Percentiles rank a stretch among this genome's conserved stretches.
phyloP scores from a whole-genome alignment of 1,140 invertebrate species.

The Marisa cornuarietis region DNA sequence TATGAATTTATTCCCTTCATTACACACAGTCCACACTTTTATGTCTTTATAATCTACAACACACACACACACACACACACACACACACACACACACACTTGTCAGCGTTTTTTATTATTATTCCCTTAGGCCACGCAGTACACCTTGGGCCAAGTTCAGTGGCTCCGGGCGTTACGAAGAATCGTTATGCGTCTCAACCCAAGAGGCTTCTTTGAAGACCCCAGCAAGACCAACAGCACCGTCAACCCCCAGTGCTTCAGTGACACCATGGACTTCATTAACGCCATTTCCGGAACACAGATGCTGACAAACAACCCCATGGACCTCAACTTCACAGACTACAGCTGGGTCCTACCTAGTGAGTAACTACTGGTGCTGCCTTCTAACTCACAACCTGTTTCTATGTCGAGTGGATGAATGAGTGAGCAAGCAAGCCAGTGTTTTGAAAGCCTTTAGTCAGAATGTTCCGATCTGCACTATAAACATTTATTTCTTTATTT shows the following conservation, averaged over 20 bases:
- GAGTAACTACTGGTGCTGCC: slow-evolving; percentile 23
- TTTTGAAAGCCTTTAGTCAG: too few relatives aligned
- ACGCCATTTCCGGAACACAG: slow-evolving; percentile 23
- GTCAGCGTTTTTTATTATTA: neutral
- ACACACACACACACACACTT: neutral
- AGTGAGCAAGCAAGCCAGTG: too few relatives aligned
- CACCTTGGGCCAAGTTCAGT: neutral
- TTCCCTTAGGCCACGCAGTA: slow-evolving; percentile 10
- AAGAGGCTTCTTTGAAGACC: slow-evolving; percentile 19
- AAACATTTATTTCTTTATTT: too few relatives aligned
- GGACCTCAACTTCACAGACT: slow-evolving; percentile 6
- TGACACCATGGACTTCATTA: slow-evolving; percentile 36
- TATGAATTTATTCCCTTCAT: neutral
- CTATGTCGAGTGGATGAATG: too few relatives aligned
- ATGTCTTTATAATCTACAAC: neutral
- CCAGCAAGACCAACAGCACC: neutral
- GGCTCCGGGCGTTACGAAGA: slow-evolving; percentile 1
- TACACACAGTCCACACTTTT: neutral
- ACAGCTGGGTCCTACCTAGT: slow-evolving; percentile 32
- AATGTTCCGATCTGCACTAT: too few relatives aligned
- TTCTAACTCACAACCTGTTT: too few relatives aligned
- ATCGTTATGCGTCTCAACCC: slow-evolving; percentile 22
- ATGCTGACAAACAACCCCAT: neutral
- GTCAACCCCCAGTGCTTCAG: slow-evolving; percentile 30
- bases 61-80: too few relatives aligned